Evolutionary conservation across 2,888 invertebrate species (phyloP), one percentile per base, ranked within the genome.

Genomic region (Ennomos fuscantarius): DNA sequence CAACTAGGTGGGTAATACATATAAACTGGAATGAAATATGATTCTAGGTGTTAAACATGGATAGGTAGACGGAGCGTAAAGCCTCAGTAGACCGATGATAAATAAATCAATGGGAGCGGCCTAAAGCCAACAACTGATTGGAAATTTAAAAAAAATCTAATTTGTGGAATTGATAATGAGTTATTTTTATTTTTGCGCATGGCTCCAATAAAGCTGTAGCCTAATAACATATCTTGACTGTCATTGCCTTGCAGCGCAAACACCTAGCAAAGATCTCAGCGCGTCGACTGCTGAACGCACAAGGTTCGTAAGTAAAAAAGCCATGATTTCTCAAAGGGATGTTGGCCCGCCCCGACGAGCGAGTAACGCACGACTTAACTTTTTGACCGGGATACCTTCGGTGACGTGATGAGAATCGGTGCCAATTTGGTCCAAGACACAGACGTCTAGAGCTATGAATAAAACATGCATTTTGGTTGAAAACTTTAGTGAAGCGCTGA

Each of bases 321-420:
- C 80, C 80, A 86, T 89, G 89, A 89, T 89, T 89, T 89, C 89
- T 87, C 89, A 84, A 83, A 88, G 89, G 89, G 82, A 86, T 86
- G 87, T 86, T 82, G 84, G 83, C 57, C 51, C 46, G 44, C 11
- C 55, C 52, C 52, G 52, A 33, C 48, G 55, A 53, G 49, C 55
- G 63, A 60, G 68, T 68, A 68, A 82, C 88, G 89, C 89, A 89
- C 88, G 89, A 89, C 85, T 87, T 86, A 82, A 87, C 89, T 88
- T 87, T 88, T 84, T 89, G 89, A 89, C 89, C 87, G 85, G 89
- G 85, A 86, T 88, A 89, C 89, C 89, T 88, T 82, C 73, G 70
- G 65, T 71, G 76, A 88, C 89, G 89, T 89, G 89, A 89, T 78
- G 71, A 69, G 89, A 87, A 88, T 88, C 70, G 74, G 70, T 67